Percentiles rank a stretch among this genome's conserved stretches.
These are phyloP conservation scores for Bos indicus DNA, from an alignment of 2,113 vertebrate species.

Conservation along the genomic window DNA sequence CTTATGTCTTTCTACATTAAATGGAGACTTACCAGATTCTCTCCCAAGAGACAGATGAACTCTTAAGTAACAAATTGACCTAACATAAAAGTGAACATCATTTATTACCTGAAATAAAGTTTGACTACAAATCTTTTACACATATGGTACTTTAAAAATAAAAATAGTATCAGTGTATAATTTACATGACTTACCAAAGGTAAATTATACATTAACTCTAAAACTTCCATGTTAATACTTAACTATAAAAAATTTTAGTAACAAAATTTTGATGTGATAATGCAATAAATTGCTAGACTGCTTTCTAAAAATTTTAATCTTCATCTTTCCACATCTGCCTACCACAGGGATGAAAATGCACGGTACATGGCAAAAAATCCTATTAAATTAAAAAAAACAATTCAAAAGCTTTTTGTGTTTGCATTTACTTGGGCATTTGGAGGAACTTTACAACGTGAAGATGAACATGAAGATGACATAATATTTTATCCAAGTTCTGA, in stretches of 20 bases:
- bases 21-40: background rate
- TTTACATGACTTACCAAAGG: background rate
- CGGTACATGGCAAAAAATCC: slow-evolving; percentile 69
- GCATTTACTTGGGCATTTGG: slow-evolving; percentile 75
- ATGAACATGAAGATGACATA: slow-evolving; percentile 67
- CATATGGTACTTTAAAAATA: background rate
- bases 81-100: background rate
- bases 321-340: background rate
- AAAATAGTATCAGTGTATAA: background rate
- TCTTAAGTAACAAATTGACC: background rate
- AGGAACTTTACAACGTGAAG: slow-evolving; percentile 65
- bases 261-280: background rate
- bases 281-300: background rate
- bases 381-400: slow-evolving; percentile 54
- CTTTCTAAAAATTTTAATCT: background rate
- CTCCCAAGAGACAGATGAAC: background rate
- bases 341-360: background rate
- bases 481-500: slow-evolving; percentile 45
- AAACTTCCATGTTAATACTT: background rate
- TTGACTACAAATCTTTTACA: background rate
- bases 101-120: background rate
- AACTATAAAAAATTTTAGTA: background rate
- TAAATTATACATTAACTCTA: background rate
- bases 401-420: slow-evolving; percentile 73
- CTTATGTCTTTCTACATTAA: background rate